phyloP scores from a whole-genome alignment of 2,888 invertebrate species.

The Archaeoteleia sp. region DNA sequence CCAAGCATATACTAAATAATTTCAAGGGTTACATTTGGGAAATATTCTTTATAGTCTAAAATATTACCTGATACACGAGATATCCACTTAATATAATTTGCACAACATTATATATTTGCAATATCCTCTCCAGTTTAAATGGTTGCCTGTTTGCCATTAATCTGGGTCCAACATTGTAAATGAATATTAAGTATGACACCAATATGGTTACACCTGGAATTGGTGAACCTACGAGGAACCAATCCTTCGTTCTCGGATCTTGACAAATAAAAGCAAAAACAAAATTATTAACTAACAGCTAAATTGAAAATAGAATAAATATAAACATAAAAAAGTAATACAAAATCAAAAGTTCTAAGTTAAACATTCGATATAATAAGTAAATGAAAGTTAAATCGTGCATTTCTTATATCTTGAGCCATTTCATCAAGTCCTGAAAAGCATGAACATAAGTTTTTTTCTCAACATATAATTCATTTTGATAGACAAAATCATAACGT shows the following conservation, averaged over 20 bases:
- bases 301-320: too few relatives aligned
- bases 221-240: constrained; percentile 82
- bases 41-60: not conserved
- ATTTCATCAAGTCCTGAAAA: too few relatives aligned
- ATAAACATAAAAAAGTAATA: too few relatives aligned
- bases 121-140: constrained; percentile 79
- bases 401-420: too few relatives aligned
- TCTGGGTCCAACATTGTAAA: constrained; percentile 82
- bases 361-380: too few relatives aligned
- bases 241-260: constrained; percentile 81
- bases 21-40: not conserved
- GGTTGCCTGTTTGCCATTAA: constrained; percentile 82
- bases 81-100: constrained; percentile 80
- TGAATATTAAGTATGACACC: constrained; percentile 82
- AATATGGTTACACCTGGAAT: constrained; percentile 78
- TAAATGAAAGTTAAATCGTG: too few relatives aligned
- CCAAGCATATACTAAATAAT: too few relatives aligned
- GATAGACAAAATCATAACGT: too few relatives aligned
- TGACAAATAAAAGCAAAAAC: constrained; percentile 12
- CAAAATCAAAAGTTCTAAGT: too few relatives aligned
- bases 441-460: too few relatives aligned
- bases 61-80: constrained; percentile 77
- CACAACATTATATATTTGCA: constrained; percentile 81
- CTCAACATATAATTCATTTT: too few relatives aligned
- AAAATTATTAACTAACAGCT: not conserved